These are phyloP conservation scores for Noctua comes DNA, from an alignment of 2,888 invertebrate species.

Conservation along the genomic window DNA sequence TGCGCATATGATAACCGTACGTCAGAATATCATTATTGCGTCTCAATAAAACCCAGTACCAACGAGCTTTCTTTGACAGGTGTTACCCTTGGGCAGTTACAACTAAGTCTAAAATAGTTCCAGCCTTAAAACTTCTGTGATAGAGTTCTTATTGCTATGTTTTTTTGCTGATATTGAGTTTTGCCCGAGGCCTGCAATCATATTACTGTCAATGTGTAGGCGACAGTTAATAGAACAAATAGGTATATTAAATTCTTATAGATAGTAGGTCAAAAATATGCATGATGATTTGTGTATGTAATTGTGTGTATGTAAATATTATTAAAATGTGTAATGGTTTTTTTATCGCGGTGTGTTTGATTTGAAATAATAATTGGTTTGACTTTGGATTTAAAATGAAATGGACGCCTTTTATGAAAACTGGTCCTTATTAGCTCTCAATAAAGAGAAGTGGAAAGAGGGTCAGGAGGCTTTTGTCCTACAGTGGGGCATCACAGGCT, in stretches of 20 bases:
- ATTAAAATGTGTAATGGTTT: not conserved
- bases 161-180: not conserved
- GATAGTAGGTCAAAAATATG: slow-evolving; percentile 30
- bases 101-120: not conserved
- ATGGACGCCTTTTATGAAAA: not conserved
- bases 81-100: slow-evolving; percentile 33
- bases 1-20: not conserved
- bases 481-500: not conserved
- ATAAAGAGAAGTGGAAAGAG: not conserved
- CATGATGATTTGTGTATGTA: slow-evolving; percentile 11
- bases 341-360: not conserved
- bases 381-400: not conserved
- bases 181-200: not conserved
- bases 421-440: not conserved
- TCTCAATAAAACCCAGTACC: slow-evolving; percentile 25
- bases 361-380: not conserved
- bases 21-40: slow-evolving; percentile 13
- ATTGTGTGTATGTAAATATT: not conserved
- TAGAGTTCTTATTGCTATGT: slow-evolving; percentile 20
- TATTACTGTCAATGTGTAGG: slow-evolving; percentile 16
- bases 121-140: not conserved
- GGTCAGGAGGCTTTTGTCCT: not conserved
- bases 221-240: slow-evolving; percentile 39
- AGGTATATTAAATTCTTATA: slow-evolving; percentile 19
- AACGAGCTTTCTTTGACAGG: slow-evolving; percentile 44